Percentiles rank a stretch among this genome's conserved stretches.
Evolutionary conservation across 2,113 vertebrate genomes (phyloP).

Genomic region (Notiomystis cincta): DNA sequence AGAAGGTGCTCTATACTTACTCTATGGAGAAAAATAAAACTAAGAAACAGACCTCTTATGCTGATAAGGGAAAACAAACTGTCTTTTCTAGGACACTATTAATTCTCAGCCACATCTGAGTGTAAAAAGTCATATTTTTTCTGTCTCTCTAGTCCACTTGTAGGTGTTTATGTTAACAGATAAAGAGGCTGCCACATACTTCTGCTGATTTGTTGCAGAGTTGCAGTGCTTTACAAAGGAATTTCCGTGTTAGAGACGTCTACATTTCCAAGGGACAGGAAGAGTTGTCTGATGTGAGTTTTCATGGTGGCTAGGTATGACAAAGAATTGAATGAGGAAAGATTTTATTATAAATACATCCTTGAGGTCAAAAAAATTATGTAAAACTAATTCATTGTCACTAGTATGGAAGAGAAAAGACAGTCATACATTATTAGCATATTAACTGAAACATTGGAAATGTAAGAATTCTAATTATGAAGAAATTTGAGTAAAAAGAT

Average conservation of each 20-base stretch:
- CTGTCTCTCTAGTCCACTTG: neutral
- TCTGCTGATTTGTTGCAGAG: neutral
- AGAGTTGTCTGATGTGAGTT: neutral
- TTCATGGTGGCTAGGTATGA: neutral
- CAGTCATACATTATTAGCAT: neutral
- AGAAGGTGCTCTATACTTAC: neutral
- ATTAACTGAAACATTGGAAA: neutral
- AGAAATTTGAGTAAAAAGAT: neutral
- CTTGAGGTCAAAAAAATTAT: neutral
- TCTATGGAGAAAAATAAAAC: neutral
- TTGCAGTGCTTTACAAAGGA: neutral
- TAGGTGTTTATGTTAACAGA: neutral
- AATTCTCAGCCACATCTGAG: neutral
- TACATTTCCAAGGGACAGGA: neutral
- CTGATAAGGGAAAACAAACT: neutral
- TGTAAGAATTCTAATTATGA: neutral
- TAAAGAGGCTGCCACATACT: neutral
- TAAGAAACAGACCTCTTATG: rapidly evolving
- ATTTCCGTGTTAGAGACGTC: neutral
- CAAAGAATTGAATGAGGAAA: neutral
- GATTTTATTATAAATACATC: neutral
- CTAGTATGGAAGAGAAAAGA: neutral
- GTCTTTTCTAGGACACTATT: neutral
- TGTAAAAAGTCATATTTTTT: neutral
- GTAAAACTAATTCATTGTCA: neutral